A percentile compares a stretch with the other conserved stretches of the same genome.
Evolutionary conservation across 1,140 invertebrate species (phyloP).

Genomic region (Parapsyche elsis): DNA sequence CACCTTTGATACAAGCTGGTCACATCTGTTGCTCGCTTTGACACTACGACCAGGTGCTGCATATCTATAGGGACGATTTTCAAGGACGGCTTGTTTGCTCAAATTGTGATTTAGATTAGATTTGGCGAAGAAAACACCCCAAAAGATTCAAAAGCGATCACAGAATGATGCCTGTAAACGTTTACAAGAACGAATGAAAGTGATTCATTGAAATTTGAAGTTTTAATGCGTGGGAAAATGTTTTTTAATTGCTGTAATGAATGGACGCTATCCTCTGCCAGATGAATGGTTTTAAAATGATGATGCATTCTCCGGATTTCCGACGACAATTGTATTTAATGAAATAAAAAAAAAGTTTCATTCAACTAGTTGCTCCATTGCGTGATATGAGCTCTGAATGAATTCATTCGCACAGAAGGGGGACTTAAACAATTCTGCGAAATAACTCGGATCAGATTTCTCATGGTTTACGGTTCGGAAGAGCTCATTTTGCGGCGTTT

Average conservation of each 20-base stretch:
- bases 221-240: slow-evolving; percentile 1
- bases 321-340: slow-evolving; percentile 2
- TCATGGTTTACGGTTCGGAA: background rate
- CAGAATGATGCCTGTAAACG: too few relatives aligned
- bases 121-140: background rate
- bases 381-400: background rate
- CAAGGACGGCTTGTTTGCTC: too few relatives aligned
- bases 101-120: background rate
- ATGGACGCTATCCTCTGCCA: background rate
- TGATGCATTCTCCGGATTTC: slow-evolving; percentile 27
- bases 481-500: background rate
- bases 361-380: background rate
- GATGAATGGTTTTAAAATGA: background rate
- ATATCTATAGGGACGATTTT: too few relatives aligned
- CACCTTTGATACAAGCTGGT: background rate
- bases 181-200: too few relatives aligned
- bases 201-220: background rate
- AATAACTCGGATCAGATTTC: slow-evolving; percentile 11
- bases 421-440: slow-evolving; percentile 7
- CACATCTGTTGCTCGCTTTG: slow-evolving; percentile 36
- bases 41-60: background rate
- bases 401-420: background rate
- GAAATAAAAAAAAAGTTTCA: slow-evolving; percentile 9
- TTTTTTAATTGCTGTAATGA: slow-evolving; percentile 1
- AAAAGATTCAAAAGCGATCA: too few relatives aligned